These are phyloP conservation scores for Drosophila nasuta DNA, from an alignment of 1,140 invertebrate genomes.

Conservation along the genomic window DNA sequence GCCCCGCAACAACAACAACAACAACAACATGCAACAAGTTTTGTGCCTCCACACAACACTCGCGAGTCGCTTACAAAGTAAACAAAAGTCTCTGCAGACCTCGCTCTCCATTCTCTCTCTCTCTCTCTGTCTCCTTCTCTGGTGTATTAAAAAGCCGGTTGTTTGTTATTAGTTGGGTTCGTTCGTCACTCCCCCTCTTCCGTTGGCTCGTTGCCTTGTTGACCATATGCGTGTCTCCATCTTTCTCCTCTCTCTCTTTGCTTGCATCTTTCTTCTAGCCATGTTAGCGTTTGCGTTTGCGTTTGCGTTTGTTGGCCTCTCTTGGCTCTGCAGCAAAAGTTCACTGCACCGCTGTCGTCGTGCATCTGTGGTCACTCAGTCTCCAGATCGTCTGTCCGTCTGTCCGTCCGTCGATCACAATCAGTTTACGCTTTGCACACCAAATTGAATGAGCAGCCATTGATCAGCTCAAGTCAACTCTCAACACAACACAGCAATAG, in stretches of 20 bases:
- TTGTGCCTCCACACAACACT: constrained; percentile 40
- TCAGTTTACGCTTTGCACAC: constrained; percentile 78
- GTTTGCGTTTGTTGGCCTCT: constrained; percentile 77
- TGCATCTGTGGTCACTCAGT: constrained; percentile 50
- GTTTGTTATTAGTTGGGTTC: constrained; percentile 74
- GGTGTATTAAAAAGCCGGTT: constrained; percentile 68
- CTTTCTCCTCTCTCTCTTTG: background rate
- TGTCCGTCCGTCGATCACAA: constrained; percentile 66
- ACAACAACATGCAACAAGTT: constrained; percentile 54
- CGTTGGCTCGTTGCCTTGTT: constrained; percentile 17
- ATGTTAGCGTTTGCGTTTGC: constrained; percentile 74
- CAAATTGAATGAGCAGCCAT: constrained; percentile 75
- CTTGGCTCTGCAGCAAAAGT: constrained; percentile 24
- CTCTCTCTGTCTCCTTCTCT: constrained; percentile 12
- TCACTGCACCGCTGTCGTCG: constrained; percentile 47
- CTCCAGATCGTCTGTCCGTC: constrained; percentile 11
- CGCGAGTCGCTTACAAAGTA: constrained; percentile 53
- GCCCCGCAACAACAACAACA: constrained; percentile 45
- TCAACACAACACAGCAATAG: constrained; percentile 8
- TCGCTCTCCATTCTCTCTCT: constrained; percentile 9
- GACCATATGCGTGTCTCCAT: constrained; percentile 58
- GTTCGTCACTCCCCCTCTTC: background rate
- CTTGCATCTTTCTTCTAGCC: constrained; percentile 34
- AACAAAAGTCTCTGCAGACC: constrained; percentile 61
- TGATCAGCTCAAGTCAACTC: constrained; percentile 55